Percentiles rank a stretch among this genome's conserved stretches.
These are phyloP conservation scores for Epirrita christyi DNA, from an alignment of 2,888 invertebrate species.

Conservation along the genomic window DNA sequence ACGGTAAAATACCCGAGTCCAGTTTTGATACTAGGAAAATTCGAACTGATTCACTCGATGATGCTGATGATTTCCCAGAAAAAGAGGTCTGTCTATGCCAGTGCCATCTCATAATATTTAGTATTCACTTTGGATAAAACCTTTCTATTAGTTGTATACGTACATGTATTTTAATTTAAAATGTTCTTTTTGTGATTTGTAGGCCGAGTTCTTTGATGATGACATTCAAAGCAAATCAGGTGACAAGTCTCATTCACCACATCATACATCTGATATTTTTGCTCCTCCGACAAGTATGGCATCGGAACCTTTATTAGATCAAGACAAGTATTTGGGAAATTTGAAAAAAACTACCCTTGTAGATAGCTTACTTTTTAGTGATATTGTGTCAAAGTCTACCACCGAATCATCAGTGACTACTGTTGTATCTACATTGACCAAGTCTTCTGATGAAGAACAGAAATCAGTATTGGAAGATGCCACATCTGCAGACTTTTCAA, in stretches of 20 bases:
- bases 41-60: constrained; percentile 79
- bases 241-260: constrained; percentile 33
- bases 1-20: constrained; percentile 64
- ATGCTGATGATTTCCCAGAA: constrained; percentile 82
- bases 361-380: constrained; percentile 63
- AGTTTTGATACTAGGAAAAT: constrained; percentile 78
- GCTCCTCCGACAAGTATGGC: constrained; percentile 51
- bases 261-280: constrained; percentile 33
- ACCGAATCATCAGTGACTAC: constrained; percentile 81
- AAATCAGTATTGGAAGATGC: constrained; percentile 77
- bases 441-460: constrained; percentile 78
- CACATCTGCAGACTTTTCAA: constrained; percentile 77
- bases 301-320: constrained; percentile 38
- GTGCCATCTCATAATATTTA: background rate
- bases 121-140: background rate
- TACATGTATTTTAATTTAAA: background rate
- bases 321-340: constrained; percentile 44
- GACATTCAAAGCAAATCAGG: constrained; percentile 45
- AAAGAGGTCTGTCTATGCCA: constrained; percentile 69
- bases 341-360: constrained; percentile 64
- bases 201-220: constrained; percentile 74
- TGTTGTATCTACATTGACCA: constrained; percentile 74
- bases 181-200: constrained; percentile 41
- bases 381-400: constrained; percentile 75
- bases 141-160: background rate